Evolutionary conservation across 2,113 vertebrate species (phyloP), one percentile per base, ranked within the genome.

Genomic region (Empidonax alnorum): DNA sequence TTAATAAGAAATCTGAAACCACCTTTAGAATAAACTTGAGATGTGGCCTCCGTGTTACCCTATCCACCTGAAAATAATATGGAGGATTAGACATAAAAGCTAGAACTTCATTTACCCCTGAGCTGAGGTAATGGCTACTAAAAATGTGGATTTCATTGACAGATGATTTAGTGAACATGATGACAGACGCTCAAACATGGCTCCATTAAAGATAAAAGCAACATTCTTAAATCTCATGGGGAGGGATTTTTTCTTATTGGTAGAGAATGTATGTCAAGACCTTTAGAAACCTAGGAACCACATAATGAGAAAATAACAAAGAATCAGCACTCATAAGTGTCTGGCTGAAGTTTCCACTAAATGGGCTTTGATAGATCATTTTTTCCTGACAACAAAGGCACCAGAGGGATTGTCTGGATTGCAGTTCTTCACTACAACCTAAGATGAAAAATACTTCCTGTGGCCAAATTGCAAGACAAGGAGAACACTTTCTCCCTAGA

Each of bases 31-130:
- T 58, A 89, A 89, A 93, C 65, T 58, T 89, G 78, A 89, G 66
- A 87, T 62, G 66, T 62, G 67, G 84, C 53, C 84, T 92, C 87
- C 72, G n/a, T 61, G 73, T 66, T 68, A 94, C 49, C 58, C 58
- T 93, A 73, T 73, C 77, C 94, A 95, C 89, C 74, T 94, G 89
- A 95, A 96, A 95, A 94, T 91, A 82, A 95, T 93, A 87, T 24
- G 66, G 72, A 75, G 93, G 91, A 94, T 95, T 96, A 97, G 41
- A 94, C 94, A 95, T 93, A 74, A 96, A 95, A 96, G 93, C n/a
- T 87, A 84, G 61, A 86, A 92, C 13, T 13, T 92, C 82, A 81
- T 96, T 92, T 94, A 91, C 91, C 47, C 84, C 58, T 87, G 81
- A 95, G 91, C 87, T 97, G 94, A 96, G 74, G 84, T 96, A 96